Base-by-base conservation (phyloP, 2,888 invertebrate genomes). In the Bedellia somnulentella region DNA sequence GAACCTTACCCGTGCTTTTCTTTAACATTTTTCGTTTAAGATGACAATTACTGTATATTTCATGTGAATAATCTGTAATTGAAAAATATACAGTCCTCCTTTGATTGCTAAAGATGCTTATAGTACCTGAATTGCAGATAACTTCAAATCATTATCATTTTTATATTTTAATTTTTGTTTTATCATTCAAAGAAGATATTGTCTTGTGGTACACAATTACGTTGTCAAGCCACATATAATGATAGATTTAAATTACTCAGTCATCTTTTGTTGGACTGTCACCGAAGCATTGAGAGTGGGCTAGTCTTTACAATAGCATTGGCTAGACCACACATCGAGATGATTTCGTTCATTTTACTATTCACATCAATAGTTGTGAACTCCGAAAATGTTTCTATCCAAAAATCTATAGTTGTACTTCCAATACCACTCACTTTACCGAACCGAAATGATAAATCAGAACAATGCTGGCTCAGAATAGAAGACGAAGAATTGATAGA, bases 271-370 rank as follows among this genome's bases (percentile, higher is more conserved):
- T 44, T 40, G 45, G 46, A 43, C 45, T 44, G 44, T 45, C 46
- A 50, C 44, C 49, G 45, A 45, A 43, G 47, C 39, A 47, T 45
- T 57, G 54, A 55, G 49, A 52, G 55, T 45, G 45, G 44, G 39
- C 60, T 55, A 75, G 71, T 73, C 55, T 42, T 52, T 52, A 63
- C 52, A 58, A 71, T 71, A 67, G 53, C 59, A 56, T 47, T 49
- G 62, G 28, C 44, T 38, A 43, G 47, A 48, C 45, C 48, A 48
- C 48, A 68, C 71, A 60, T 55, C 55, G 59, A 73, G 70, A 71
- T 73, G 73, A 73, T 68, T 70, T 57, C 41, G 58, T 41, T 21
- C 41, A 21, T 16, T 51, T 39, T 42, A 55, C 10, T 9, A 24
- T 13, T 17, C 9, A 15, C 8, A 18, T 14, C 2, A 9, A 24